Percentiles rank a stretch among this genome's conserved stretches.
Conservation (phyloP, 2,797 vertebrate genomes). For the Brachymystax lenok region DNA sequence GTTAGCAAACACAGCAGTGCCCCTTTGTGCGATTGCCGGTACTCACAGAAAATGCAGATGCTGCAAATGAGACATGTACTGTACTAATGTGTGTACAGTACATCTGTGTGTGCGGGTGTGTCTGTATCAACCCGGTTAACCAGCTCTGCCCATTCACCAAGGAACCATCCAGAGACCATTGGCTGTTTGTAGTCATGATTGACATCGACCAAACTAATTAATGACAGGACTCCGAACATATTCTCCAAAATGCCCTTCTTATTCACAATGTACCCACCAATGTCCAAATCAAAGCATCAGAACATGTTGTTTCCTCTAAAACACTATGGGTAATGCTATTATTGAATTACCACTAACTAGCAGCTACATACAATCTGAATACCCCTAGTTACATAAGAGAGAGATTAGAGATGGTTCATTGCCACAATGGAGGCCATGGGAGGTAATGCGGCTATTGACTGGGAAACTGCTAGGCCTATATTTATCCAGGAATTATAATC, state of each 20-base stretch:
- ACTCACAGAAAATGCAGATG: not conserved
- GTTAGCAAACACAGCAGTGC: not conserved
- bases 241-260: not conserved
- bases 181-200: not conserved
- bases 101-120: conserved; percentile 23
- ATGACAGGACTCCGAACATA: not conserved
- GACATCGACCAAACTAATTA: not conserved
- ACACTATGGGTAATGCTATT: conserved; percentile 44
- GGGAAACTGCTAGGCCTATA: conserved; percentile 27
- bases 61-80: not conserved
- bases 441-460: conserved; percentile 46
- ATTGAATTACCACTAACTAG: conserved; percentile 65
- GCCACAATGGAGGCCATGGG: conserved; percentile 43
- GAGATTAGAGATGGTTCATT: conserved; percentile 49
- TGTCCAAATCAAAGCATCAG: conserved; percentile 28
- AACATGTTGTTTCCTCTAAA: conserved; percentile 30
- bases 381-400: conserved; percentile 60
- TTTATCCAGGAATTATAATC: conserved; percentile 57
- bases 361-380: conserved; percentile 49
- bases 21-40: not conserved
- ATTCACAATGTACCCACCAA: not conserved
- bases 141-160: not conserved
- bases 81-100: not conserved
- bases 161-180: not conserved
- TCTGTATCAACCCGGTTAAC: conserved; percentile 23